Evolutionary conservation across 2,888 invertebrate species (phyloP).

Genomic region (Andricus quercusramuli): DNA sequence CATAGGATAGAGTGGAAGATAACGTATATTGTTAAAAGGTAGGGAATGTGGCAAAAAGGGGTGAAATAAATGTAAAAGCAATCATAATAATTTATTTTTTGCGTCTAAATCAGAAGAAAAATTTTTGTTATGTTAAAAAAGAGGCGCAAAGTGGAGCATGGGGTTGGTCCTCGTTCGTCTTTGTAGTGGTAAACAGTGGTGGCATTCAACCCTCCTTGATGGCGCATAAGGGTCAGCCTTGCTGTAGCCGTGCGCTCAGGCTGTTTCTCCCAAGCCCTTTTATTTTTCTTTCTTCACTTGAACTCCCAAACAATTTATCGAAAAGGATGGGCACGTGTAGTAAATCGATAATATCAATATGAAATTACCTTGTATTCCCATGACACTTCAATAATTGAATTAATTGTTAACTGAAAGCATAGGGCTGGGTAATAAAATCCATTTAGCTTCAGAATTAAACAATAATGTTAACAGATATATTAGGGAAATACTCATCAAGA

Average conservation of each 20-base stretch:
- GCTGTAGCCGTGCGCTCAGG: not conserved
- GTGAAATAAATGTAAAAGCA: not conserved
- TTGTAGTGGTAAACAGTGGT: conserved; percentile 32
- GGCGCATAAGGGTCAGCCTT: conserved; percentile 26
- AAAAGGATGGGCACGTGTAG: conserved; percentile 9
- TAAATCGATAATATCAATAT: conserved; percentile 23
- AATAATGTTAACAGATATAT: too few relatives aligned
- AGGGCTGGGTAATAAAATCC: too few relatives aligned
- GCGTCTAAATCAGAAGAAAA: not conserved
- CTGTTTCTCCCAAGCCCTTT: conserved; percentile 10
- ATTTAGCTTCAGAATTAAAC: too few relatives aligned
- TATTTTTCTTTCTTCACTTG: conserved; percentile 19
- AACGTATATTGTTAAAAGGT: not conserved
- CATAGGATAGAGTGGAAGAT: not conserved
- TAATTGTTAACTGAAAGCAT: not conserved
- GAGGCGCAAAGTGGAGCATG: conserved; percentile 17
- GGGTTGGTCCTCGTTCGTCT: conserved; percentile 12
- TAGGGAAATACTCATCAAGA: too few relatives aligned
- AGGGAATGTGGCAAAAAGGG: not conserved
- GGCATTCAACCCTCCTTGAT: conserved; percentile 27
- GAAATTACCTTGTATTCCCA: conserved; percentile 13
- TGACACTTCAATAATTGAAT: not conserved
- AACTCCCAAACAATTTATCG: conserved; percentile 15
- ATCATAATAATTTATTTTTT: not conserved
- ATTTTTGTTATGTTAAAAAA: not conserved